phyloP scores from a whole-genome alignment of 1,140 invertebrate genomes.

The Drosophila albomicans region DNA sequence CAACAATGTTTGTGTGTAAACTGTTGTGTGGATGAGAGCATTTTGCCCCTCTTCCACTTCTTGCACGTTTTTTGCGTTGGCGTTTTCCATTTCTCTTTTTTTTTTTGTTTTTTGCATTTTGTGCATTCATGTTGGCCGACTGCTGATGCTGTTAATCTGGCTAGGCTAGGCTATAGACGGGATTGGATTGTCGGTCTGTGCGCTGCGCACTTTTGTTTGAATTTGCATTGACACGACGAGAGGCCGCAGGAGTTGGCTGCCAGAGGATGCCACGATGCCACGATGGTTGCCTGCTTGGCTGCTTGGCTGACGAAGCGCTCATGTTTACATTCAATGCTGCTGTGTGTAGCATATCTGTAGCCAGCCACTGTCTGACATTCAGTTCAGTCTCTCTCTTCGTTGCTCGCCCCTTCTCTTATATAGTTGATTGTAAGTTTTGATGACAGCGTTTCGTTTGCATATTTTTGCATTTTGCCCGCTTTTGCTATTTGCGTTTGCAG shows the following conservation, averaged over 20 bases:
- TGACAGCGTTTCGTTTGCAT: slow-evolving; percentile 75
- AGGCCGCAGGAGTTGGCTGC: slow-evolving; percentile 32
- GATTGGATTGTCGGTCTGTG: slow-evolving; percentile 63
- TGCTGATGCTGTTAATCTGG: slow-evolving; percentile 72
- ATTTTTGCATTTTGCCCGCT: slow-evolving; percentile 74
- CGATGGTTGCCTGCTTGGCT: background rate
- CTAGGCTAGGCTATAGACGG: slow-evolving; percentile 39
- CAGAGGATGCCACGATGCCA: background rate
- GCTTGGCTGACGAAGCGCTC: slow-evolving; percentile 18
- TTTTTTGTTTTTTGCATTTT: slow-evolving; percentile 14
- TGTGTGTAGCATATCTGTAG: slow-evolving; percentile 35
- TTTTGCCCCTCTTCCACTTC: slow-evolving; percentile 54
- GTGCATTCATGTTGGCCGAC: slow-evolving; percentile 66
- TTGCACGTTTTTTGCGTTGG: slow-evolving; percentile 7
- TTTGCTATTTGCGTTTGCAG: slow-evolving; percentile 29
- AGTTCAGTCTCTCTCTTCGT: slow-evolving; percentile 16
- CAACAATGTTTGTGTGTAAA: slow-evolving; percentile 63
- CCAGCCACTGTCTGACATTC: background rate
- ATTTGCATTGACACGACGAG: slow-evolving; percentile 56
- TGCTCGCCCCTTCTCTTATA: background rate
- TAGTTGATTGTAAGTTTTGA: slow-evolving; percentile 75
- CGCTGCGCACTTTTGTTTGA: slow-evolving; percentile 64
- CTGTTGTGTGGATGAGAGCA: slow-evolving; percentile 55
- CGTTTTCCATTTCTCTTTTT: background rate
- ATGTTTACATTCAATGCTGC: slow-evolving; percentile 52